A percentile compares a stretch with the other conserved stretches of the same genome.
Evolutionary conservation across 2,797 vertebrate genomes (phyloP).

Genomic region (Eptatretus atami): DNA sequence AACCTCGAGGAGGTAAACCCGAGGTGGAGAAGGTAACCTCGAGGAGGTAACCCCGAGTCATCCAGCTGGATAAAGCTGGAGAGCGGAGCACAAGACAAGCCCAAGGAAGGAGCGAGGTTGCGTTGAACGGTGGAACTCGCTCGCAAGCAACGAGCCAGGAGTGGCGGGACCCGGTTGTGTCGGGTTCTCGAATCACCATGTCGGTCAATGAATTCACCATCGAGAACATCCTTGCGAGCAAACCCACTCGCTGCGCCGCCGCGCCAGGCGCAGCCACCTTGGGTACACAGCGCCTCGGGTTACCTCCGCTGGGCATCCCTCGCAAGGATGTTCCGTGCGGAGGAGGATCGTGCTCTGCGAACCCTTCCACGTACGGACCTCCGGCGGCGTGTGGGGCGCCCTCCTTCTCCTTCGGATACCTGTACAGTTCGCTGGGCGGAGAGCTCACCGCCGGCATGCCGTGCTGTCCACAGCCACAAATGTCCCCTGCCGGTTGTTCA

Average conservation of each 20-base stretch:
- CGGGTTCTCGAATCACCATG: neutral
- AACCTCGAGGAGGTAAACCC: too few species aligned
- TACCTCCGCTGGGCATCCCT: neutral
- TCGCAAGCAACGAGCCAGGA: too few species aligned
- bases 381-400: neutral
- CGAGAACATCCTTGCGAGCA: slow-evolving; percentile 1
- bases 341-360: neutral
- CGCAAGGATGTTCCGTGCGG: slow-evolving; percentile 1
- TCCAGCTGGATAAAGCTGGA: too few species aligned
- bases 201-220: slow-evolving; percentile 1
- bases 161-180: too few species aligned
- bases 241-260: neutral
- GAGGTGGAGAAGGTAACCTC: too few species aligned
- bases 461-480: neutral
- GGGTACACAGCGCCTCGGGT: too few species aligned
- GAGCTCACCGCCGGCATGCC: neutral
- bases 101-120: too few species aligned
- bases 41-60: too few species aligned
- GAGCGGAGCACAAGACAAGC: too few species aligned
- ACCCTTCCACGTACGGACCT: neutral
- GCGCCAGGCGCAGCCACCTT: too few species aligned
- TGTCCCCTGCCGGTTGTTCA: neutral
- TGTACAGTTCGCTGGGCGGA: slow-evolving; percentile 1
- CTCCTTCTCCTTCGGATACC: neutral
- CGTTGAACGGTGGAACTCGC: too few species aligned